These are phyloP conservation scores for Drosophila multiciliata DNA, from an alignment of 2,888 invertebrate species.

Conservation along the genomic window DNA sequence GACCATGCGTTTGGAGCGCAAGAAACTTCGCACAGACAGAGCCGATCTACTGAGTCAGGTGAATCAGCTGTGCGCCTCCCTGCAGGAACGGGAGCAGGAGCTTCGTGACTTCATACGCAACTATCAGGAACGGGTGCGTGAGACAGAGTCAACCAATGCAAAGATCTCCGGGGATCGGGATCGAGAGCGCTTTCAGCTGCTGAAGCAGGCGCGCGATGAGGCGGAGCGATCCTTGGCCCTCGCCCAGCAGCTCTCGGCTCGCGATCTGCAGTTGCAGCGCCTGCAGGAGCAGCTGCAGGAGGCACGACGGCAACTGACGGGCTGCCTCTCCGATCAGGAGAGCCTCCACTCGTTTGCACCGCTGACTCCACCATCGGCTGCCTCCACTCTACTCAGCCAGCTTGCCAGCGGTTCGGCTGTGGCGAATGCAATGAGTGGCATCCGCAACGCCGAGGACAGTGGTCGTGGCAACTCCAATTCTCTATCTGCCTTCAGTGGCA, in stretches of 20 bases:
- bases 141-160: slow-evolving; percentile 89
- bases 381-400: slow-evolving; percentile 86
- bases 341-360: slow-evolving; percentile 90
- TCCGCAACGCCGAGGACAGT: slow-evolving; percentile 89
- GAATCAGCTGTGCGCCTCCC: slow-evolving; percentile 96
- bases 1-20: slow-evolving; percentile 95
- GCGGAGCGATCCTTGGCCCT: slow-evolving; percentile 94
- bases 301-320: slow-evolving; percentile 91
- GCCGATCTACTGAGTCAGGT: slow-evolving; percentile 96
- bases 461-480: slow-evolving; percentile 91
- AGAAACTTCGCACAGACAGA: slow-evolving; percentile 96
- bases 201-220: slow-evolving; percentile 95
- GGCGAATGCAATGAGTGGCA: slow-evolving; percentile 87
- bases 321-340: slow-evolving; percentile 94
- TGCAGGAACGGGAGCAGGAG: slow-evolving; percentile 97
- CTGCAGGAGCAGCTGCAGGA: slow-evolving; percentile 94
- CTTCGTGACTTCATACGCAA: slow-evolving; percentile 96
- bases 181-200: slow-evolving; percentile 94
- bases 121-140: slow-evolving; percentile 95
- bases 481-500: slow-evolving; percentile 83
- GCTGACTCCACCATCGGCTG: slow-evolving; percentile 87
- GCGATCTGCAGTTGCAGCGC: slow-evolving; percentile 94
- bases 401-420: slow-evolving; percentile 82
- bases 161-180: slow-evolving; percentile 90
- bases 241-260: slow-evolving; percentile 93